phyloP scores from a whole-genome alignment of 2,113 vertebrate genomes.

The Brachypodius melanocephalos region DNA sequence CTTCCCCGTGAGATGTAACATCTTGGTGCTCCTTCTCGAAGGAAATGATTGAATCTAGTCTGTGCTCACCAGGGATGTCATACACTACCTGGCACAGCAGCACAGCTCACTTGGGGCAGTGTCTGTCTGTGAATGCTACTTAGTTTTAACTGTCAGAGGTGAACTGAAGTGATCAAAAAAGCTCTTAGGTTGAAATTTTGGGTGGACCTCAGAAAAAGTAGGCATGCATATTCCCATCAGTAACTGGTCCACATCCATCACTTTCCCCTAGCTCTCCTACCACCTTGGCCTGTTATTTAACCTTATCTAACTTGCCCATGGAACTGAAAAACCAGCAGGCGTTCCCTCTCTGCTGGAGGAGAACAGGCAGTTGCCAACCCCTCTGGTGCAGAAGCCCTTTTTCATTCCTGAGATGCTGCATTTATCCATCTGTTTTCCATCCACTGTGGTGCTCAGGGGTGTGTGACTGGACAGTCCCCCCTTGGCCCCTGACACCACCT shows the following conservation, averaged over 20 bases:
- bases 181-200: neutral
- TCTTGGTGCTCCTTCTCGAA: neutral
- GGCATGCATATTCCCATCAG: neutral
- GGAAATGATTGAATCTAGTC: neutral
- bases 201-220: neutral
- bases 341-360: neutral
- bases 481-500: neutral
- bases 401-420: neutral
- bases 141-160: neutral
- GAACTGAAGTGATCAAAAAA: neutral
- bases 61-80: rapidly evolving
- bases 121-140: rapidly evolving
- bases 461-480: rapidly evolving
- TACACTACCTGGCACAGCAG: neutral
- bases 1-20: neutral
- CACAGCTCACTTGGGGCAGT: neutral
- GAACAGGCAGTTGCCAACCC: neutral
- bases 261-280: neutral
- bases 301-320: neutral
- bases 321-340: neutral
- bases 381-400: neutral
- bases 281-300: neutral
- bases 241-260: neutral
- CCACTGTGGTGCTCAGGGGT: neutral
- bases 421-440: neutral